Evolutionary conservation across 2,888 invertebrate genomes (phyloP).

Genomic region (Corythucha ciliata): DNA sequence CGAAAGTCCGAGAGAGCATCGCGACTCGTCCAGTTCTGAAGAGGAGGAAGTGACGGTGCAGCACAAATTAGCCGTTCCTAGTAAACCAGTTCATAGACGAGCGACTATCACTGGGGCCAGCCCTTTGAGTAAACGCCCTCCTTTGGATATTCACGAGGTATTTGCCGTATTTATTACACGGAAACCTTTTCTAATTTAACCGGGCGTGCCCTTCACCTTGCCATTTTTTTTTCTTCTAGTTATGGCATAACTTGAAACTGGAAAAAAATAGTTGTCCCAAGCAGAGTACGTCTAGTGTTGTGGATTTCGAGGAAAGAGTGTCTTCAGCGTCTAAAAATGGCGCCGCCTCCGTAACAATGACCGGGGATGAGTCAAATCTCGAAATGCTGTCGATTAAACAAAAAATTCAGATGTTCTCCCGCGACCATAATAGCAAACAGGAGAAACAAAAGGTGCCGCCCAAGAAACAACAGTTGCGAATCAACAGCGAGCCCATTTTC

Average conservation of each 20-base stretch:
- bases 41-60: constrained; percentile 31
- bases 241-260: constrained; percentile 63
- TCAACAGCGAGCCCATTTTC: constrained; percentile 30
- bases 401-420: constrained; percentile 36
- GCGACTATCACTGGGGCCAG: constrained; percentile 81
- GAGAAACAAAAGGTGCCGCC: constrained; percentile 23
- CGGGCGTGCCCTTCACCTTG: too few species aligned
- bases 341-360: neutral
- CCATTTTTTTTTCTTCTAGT: constrained; percentile 44
- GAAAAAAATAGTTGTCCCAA: constrained; percentile 43
- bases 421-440: constrained; percentile 21
- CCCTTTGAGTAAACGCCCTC: constrained; percentile 54
- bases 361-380: constrained; percentile 20
- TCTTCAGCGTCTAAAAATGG: constrained; percentile 22
- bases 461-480: constrained; percentile 25
- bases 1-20: constrained; percentile 24
- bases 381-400: constrained; percentile 34
- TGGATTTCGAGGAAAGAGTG: constrained; percentile 30
- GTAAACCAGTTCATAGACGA: constrained; percentile 64
- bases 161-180: constrained; percentile 31
- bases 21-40: constrained; percentile 30
- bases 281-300: constrained; percentile 29
- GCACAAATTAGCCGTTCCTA: constrained; percentile 44
- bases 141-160: constrained; percentile 59
- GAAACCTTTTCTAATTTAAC: constrained; percentile 17